Base-by-base conservation (phyloP, 1,140 invertebrate genomes). In the Vollenhovia emeryi region DNA sequence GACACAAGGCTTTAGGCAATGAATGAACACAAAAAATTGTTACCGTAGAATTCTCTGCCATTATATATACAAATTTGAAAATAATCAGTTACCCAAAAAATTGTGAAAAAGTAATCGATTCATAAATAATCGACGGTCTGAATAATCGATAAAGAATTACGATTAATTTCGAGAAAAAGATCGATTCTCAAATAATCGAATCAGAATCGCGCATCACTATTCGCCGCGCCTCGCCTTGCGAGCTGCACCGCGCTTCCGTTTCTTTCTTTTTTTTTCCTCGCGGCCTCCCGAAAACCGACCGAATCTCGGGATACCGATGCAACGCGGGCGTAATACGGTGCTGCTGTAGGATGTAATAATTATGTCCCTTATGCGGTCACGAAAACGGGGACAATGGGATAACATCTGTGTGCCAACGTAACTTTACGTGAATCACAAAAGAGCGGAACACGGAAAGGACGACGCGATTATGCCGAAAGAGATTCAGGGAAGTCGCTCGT, bases 171-270 rank as follows among this genome's bases (percentile, higher is more conserved):
- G n/a, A n/a, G n/a, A n/a, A n/a, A n/a, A n/a, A n/a, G n/a, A n/a
- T n/a, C n/a, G n/a, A n/a, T n/a, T n/a, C n/a, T n/a, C n/a, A n/a
- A n/a, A n/a, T n/a, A n/a, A n/a, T n/a, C n/a, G n/a, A n/a, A n/a
- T n/a, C n/a, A n/a, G n/a, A n/a, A n/a, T n/a, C n/a, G n/a, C n/a
- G n/a, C n/a, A n/a, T n/a, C n/a, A n/a, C n/a, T n/a, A n/a, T n/a
- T n/a, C n/a, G n/a, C 48, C 43, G 87, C 62, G 86, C 69, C 62
- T 82, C 55, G 57, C 75, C 30, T 24, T 27, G 74, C n/a, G 15
- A 76, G 40, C 15, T 55, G 9, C 48, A 73, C 50, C 78, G 78
- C n/a, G 73, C 66, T 82, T 82, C 78, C 78, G 66, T 57, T 71
- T n/a, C n/a, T n/a, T 82, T 64, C 66, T 68, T 55, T 64, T 66